phyloP scores from a whole-genome alignment of 2,797 vertebrate species.

The Phrynocephalus vlangalii region DNA sequence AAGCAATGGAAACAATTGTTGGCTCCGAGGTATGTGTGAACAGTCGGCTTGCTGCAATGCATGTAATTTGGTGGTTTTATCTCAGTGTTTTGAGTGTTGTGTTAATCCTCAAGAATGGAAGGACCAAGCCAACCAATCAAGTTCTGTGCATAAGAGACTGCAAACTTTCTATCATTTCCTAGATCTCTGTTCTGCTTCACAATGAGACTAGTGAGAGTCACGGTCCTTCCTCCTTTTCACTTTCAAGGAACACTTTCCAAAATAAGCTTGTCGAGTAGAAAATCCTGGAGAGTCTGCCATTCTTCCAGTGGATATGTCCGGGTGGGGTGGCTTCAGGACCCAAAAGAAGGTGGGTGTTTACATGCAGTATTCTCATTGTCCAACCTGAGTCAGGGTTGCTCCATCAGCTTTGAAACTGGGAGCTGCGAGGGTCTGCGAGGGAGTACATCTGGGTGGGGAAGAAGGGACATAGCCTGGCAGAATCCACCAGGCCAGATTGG shows the following conservation, averaged over 20 bases:
- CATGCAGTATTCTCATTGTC: neutral
- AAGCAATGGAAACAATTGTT: neutral
- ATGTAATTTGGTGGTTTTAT: neutral
- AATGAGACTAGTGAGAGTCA: neutral
- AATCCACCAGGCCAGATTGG: neutral
- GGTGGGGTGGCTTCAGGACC: neutral
- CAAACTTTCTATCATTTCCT: slow-evolving; percentile 6
- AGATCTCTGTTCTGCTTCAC: neutral
- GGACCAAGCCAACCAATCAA: slow-evolving; percentile 18
- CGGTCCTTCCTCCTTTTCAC: neutral
- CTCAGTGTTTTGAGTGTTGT: slow-evolving; percentile 5
- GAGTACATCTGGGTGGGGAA: neutral
- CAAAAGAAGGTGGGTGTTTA: neutral
- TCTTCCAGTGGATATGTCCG: neutral
- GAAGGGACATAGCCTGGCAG: neutral
- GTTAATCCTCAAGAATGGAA: slow-evolving; percentile 26
- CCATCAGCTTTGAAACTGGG: too few relatives aligned
- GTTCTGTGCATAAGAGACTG: neutral
- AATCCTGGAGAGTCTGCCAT: neutral
- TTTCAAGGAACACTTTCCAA: neutral
- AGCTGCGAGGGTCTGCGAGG: too few relatives aligned
- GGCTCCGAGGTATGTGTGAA: neutral
- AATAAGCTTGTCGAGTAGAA: neutral
- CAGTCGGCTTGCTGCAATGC: neutral
- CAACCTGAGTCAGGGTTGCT: neutral